Percentiles rank a stretch among this genome's conserved stretches.
Conservation (phyloP, 2,888 invertebrate genomes). For the Lathronympha strigana region DNA sequence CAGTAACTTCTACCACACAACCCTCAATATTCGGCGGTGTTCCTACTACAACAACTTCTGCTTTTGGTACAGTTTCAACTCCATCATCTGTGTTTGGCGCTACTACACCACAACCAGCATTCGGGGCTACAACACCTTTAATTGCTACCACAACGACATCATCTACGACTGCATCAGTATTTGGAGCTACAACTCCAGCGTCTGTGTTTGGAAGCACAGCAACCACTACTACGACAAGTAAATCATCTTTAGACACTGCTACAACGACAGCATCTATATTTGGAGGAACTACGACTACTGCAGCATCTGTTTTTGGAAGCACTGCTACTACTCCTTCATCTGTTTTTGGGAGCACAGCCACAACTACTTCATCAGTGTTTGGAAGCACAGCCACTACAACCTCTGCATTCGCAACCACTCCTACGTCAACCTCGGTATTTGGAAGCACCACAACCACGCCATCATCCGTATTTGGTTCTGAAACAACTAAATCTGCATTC, state of each 20-base stretch:
- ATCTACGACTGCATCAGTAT: conserved; percentile 47
- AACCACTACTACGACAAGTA: conserved; percentile 43
- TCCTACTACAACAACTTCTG: conserved; percentile 38
- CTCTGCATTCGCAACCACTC: background rate
- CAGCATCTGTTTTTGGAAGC: conserved; percentile 47
- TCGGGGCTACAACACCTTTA: conserved; percentile 50
- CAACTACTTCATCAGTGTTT: background rate
- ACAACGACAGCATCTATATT: conserved; percentile 48
- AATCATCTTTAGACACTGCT: conserved; percentile 52
- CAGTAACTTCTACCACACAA: conserved; percentile 30
- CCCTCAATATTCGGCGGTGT: conserved; percentile 34
- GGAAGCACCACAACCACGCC: conserved; percentile 47
- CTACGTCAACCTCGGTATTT: conserved; percentile 47
- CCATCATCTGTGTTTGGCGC: conserved; percentile 46
- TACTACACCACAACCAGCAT: conserved; percentile 50
- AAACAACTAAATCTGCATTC: conserved; percentile 47
- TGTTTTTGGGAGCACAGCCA: background rate
- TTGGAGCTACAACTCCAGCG: conserved; percentile 53
- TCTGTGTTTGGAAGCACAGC: conserved; percentile 52
- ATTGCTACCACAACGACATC: background rate
- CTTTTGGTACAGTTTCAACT: conserved; percentile 41
- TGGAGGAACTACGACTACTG: conserved; percentile 46
- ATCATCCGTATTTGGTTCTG: conserved; percentile 51
- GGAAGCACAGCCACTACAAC: background rate
- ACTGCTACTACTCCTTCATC: conserved; percentile 42